Base-by-base conservation (phyloP, 2,113 vertebrate species). In the Marcusenius ussheri region DNA sequence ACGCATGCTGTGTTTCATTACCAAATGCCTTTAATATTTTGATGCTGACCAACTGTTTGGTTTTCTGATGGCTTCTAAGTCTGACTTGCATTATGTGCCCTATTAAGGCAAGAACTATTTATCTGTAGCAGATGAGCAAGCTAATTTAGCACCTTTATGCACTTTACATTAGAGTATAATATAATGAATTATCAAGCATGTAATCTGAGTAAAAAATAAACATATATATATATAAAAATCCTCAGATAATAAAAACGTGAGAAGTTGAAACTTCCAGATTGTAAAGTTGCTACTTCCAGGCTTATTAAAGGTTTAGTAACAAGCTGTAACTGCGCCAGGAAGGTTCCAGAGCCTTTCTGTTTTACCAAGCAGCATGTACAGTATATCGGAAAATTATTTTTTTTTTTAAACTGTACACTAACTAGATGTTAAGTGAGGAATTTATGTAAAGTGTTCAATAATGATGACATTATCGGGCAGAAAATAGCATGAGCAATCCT, bases 21-120 rank as follows among this genome's bases (percentile, higher is more conserved):
- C 66, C 90, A 90, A 90, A 39, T 92, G 92, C 86, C 88, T 91
- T 91, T 17, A 90, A 77, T 92, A 80, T 74, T 85, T 88, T 46
- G 56, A 83, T 66, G 35, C 88, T 88, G 70, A 45, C 89, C 51
- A 77, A 89, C 85, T 89, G 90, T 89, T 46, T 83, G 66, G 89
- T 87, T 74, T 87, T 89, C 21, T 31, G 50, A 51, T 35, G 27
- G 47, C 62, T 77, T 90, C 80, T 84, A 66, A 87, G 77, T 39
- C 85, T 42, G 17, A 39, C 42, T 24, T 89, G 77, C 74, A 85
- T 85, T 70, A 89, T 45, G 21, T 24, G 9, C 49, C 53, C 62
- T 24, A 31, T 53, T 45, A 89, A 89, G 53, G 46, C 46, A 31
- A 89, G n/a, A 17, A 24, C 53, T 89, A 51, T 80, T 46, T 47